Percentiles rank a stretch among this genome's conserved stretches.
phyloP scores from a whole-genome alignment of 2,113 vertebrate genomes.

The Ctenomys sociabilis region DNA sequence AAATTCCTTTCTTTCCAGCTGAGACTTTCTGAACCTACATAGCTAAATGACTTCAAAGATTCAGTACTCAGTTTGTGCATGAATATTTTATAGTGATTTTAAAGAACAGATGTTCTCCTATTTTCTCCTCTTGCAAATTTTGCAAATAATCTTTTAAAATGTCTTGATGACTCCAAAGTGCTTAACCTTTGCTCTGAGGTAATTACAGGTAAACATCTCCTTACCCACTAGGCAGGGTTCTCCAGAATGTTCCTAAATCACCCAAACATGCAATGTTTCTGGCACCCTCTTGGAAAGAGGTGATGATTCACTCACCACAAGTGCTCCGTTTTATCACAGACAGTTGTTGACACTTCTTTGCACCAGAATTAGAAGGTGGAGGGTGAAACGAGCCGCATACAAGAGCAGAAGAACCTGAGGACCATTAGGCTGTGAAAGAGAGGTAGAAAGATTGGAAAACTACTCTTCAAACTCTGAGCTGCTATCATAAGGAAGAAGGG shows the following conservation, averaged over 20 bases:
- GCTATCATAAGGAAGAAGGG: neutral
- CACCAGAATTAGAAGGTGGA: neutral
- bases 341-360: neutral
- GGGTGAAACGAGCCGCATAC: neutral
- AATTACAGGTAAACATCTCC: conserved; percentile 69
- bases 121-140: conserved; percentile 66
- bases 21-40: conserved; percentile 62
- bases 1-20: conserved; percentile 59
- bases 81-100: conserved; percentile 73
- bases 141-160: conserved; percentile 71
- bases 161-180: conserved; percentile 60
- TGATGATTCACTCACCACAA: neutral
- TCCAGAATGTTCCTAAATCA: conserved; percentile 59
- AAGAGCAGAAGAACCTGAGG: neutral
- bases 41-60: conserved; percentile 51
- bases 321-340: neutral
- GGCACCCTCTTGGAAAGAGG: neutral
- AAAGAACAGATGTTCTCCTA: conserved; percentile 75
- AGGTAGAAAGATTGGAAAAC: neutral
- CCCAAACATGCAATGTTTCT: conserved; percentile 3
- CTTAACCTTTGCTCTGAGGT: conserved; percentile 79
- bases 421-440: neutral
- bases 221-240: conserved; percentile 10
- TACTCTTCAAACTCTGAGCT: neutral
- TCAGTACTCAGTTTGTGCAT: conserved; percentile 49